These are phyloP conservation scores for Phalacrocorax aristotelis DNA, from an alignment of 2,113 vertebrate genomes.

Conservation along the genomic window DNA sequence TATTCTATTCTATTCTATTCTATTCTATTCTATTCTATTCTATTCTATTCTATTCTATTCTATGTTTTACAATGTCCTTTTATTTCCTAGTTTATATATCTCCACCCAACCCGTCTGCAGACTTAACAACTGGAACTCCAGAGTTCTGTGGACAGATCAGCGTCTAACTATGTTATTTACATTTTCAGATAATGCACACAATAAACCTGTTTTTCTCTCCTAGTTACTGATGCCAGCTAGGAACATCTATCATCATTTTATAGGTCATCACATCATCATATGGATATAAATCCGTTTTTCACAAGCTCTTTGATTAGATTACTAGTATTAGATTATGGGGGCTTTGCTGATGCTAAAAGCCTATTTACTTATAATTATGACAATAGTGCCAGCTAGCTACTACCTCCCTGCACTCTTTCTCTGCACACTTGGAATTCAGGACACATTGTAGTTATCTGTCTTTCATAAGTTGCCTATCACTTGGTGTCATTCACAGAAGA, in stretches of 20 bases:
- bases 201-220: slow-evolving; percentile 17
- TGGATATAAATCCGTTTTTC: slow-evolving; percentile 60
- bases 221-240: neutral
- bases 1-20: neutral
- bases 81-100: neutral
- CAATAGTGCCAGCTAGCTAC: slow-evolving; percentile 32
- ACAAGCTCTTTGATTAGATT: slow-evolving; percentile 63
- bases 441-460: neutral
- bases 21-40: neutral
- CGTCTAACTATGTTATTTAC: neutral
- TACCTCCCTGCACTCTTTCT: neutral
- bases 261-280: slow-evolving; percentile 57
- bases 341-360: slow-evolving; percentile 61
- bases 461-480: neutral
- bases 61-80: neutral
- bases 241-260: slow-evolving; percentile 55
- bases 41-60: neutral
- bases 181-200: slow-evolving; percentile 1
- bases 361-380: slow-evolving; percentile 56
- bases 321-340: slow-evolving; percentile 62
- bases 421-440: neutral
- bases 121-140: neutral
- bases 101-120: neutral
- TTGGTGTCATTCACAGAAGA: neutral
- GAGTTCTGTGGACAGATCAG: neutral